These are phyloP conservation scores for Therioaphis trifolii DNA, from an alignment of 2,888 invertebrate species.

Conservation along the genomic window DNA sequence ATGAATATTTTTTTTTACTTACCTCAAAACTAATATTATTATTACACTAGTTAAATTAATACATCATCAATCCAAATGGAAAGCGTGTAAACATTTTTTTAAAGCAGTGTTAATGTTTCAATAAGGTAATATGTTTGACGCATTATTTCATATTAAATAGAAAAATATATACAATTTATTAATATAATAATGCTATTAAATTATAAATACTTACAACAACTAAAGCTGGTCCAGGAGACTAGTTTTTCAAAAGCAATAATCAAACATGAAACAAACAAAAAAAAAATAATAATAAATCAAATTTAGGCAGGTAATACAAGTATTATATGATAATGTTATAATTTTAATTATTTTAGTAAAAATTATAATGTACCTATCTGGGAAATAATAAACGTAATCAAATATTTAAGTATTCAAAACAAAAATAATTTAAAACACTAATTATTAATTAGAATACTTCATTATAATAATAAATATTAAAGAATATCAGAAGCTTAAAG, in stretches of 20 bases:
- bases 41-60: constrained; percentile 53
- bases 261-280: constrained; percentile 35
- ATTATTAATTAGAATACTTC: no score
- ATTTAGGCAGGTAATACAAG: neutral
- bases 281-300: constrained; percentile 28
- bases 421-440: no score
- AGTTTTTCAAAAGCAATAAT: constrained; percentile 13
- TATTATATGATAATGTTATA: no score
- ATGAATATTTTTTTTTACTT: neutral
- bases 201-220: constrained; percentile 68
- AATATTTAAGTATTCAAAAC: no score
- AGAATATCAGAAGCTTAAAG: no score
- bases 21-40: constrained; percentile 54
- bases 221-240: constrained; percentile 68
- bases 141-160: neutral
- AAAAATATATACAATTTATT: neutral
- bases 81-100: constrained; percentile 52
- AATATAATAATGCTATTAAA: neutral
- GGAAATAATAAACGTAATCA: no score
- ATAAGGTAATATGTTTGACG: neutral
- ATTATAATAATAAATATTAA: no score
- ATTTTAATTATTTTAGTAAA: neutral
- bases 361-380: no score
- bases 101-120: constrained; percentile 39
- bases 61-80: constrained; percentile 41